Evolutionary conservation across 2,113 vertebrate species (phyloP).

Genomic region (Lutjanus erythropterus): DNA sequence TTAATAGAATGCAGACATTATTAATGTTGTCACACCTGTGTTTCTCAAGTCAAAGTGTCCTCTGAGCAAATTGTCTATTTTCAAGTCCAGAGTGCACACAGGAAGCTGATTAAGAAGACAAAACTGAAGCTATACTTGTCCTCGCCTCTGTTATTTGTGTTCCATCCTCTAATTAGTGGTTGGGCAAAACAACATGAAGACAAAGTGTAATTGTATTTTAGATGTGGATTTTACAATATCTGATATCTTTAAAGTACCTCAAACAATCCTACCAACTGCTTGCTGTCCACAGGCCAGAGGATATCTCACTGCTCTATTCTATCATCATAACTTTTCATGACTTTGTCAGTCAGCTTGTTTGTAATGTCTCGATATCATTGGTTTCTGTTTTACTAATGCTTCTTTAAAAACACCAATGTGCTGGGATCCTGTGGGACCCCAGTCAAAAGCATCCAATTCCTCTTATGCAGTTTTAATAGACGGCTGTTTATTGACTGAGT

Average conservation of each 20-base stretch:
- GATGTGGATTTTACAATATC: background rate
- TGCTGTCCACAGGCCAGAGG: too few relatives aligned
- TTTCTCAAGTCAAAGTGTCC: constrained; percentile 9
- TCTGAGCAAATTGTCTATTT: background rate
- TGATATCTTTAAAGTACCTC: background rate
- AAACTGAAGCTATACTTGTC: background rate
- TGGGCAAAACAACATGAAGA: background rate
- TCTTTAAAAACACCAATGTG: too few relatives aligned
- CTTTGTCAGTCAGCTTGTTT: too few relatives aligned
- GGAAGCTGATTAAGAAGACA: background rate
- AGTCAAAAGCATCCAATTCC: too few relatives aligned
- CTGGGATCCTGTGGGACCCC: too few relatives aligned
- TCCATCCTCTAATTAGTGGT: background rate
- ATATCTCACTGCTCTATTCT: too few relatives aligned
- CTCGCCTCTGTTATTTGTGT: background rate
- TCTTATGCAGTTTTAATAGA: too few relatives aligned
- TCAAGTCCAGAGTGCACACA: background rate
- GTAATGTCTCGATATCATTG: too few relatives aligned
- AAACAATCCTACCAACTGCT: too few relatives aligned
- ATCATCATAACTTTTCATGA: too few relatives aligned
- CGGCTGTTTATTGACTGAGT: too few relatives aligned
- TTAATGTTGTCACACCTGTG: constrained; percentile 1
- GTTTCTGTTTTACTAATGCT: too few relatives aligned
- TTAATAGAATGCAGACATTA: background rate
- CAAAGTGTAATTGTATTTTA: background rate